Base-by-base conservation (phyloP, 2,888 invertebrate species). In the Hanleya hanleyi region DNA sequence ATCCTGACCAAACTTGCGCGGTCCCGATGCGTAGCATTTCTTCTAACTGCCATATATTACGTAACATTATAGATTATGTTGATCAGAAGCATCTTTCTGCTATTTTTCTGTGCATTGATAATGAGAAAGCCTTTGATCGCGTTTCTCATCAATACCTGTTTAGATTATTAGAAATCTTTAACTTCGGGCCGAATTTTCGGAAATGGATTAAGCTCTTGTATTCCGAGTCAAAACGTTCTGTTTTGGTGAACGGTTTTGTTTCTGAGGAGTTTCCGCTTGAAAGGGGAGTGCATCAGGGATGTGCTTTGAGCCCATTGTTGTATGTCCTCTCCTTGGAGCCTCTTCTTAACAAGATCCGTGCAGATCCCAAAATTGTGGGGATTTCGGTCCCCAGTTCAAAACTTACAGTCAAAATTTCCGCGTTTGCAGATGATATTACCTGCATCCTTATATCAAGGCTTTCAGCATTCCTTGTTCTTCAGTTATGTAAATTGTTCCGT, bases 71-170 rank as follows among this genome's bases (percentile, higher is more conserved):
- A 26, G 75, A 78, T 64, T 81, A 76, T 80, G 62, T 70, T n/a
- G 67, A 79, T 22, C 74, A 76, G 49, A 75, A 80, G 64, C 32
- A 80, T 15, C 33, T 75, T 22, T 15, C 57, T 47, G 71, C 75
- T 49, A 67, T 68, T 41, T 77, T 81, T 65, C 75, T 80, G 35
- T 65, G 51, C 70, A 41, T 81, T 36, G 81, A 83, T 57, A 81
- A 81, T 66, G 78, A 77, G 65, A 83, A 81, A 51, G 81, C 80
- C 1, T 81, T 81, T 38, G 80, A 82, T 66, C 68, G 81, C 47
- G 81, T 81, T 12, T 70, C 70, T 26, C 76, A 78, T 68, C 51
- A 70, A 15, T 81, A 72, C 69, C 18, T 82, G n/a, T 76, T 73
- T 73, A 68, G 77, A 51, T 65, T 70, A 6, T 64, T 83, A 37